These are phyloP conservation scores for Mus spretus DNA, from an alignment of 2,797 vertebrate species.

Conservation along the genomic window DNA sequence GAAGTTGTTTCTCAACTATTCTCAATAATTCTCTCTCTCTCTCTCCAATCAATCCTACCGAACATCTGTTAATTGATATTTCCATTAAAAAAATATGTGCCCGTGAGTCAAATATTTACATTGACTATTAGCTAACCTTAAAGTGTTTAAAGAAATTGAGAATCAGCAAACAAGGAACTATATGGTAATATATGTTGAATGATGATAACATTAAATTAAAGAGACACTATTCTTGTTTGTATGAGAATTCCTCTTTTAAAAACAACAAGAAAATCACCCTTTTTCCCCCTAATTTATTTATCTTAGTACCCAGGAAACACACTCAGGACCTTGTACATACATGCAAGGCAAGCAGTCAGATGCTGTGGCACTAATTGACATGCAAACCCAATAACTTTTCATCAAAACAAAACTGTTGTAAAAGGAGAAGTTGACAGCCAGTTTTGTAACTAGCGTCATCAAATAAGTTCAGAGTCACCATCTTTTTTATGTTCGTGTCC, in stretches of 20 bases:
- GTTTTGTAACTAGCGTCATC: conserved; percentile 32
- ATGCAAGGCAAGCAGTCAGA: neutral
- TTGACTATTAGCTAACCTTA: neutral
- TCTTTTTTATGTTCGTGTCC: conserved; percentile 41
- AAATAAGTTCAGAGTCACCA: neutral
- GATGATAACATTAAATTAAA: neutral
- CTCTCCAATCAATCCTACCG: no score
- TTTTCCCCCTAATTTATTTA: neutral
- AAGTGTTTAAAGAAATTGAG: conserved; percentile 7
- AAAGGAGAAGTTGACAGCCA: conserved; percentile 9
- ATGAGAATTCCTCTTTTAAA: conserved; percentile 45
- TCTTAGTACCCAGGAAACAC: neutral
- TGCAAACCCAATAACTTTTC: neutral
- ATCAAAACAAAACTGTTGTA: conserved; percentile 17
- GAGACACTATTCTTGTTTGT: conserved; percentile 42
- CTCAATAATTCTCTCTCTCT: neutral
- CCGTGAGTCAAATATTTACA: neutral
- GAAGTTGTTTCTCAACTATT: neutral
- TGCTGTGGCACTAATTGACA: neutral
- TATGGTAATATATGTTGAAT: neutral
- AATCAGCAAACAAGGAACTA: conserved; percentile 31
- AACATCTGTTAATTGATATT: neutral
- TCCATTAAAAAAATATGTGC: neutral
- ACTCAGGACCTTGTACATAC: neutral
- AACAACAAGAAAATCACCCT: neutral